phyloP scores from a whole-genome alignment of 2,113 vertebrate species.

The Cnemophilus loriae region DNA sequence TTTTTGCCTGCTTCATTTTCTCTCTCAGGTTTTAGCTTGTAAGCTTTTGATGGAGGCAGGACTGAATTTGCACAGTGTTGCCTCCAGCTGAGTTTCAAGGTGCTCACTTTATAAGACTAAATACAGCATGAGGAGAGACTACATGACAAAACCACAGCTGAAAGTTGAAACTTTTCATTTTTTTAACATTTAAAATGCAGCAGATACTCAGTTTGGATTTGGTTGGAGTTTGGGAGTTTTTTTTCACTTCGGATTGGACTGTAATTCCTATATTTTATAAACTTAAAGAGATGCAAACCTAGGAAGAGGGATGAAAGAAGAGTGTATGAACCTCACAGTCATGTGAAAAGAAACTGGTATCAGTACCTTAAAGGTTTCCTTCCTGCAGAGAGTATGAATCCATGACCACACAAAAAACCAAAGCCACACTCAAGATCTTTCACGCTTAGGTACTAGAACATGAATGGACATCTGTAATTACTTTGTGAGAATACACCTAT shows the following conservation, averaged over 20 bases:
- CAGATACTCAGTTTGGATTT: not conserved
- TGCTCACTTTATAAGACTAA: not conserved
- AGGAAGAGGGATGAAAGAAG: not conserved
- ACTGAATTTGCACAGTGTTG: not conserved
- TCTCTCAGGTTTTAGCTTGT: not conserved
- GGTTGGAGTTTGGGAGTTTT: accelerated
- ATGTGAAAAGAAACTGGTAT: not conserved
- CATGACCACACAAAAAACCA: not conserved
- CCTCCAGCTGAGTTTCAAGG: not conserved
- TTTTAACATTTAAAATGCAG: not conserved
- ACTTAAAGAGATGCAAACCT: not conserved
- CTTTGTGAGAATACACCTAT: not conserved
- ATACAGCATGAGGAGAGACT: not conserved
- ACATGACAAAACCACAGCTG: not conserved
- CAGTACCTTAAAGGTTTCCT: not conserved
- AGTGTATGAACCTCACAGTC: not conserved
- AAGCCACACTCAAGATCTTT: not conserved
- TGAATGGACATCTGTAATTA: not conserved
- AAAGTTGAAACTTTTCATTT: not conserved
- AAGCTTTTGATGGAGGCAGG: not conserved
- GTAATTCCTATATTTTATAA: not conserved
- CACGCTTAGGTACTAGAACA: not conserved
- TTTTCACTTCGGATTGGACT: not conserved
- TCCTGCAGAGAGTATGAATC: not conserved
- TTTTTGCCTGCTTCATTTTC: not conserved